phyloP scores from a whole-genome alignment of 2,113 vertebrate species.

The Ailuropoda melanoleuca region DNA sequence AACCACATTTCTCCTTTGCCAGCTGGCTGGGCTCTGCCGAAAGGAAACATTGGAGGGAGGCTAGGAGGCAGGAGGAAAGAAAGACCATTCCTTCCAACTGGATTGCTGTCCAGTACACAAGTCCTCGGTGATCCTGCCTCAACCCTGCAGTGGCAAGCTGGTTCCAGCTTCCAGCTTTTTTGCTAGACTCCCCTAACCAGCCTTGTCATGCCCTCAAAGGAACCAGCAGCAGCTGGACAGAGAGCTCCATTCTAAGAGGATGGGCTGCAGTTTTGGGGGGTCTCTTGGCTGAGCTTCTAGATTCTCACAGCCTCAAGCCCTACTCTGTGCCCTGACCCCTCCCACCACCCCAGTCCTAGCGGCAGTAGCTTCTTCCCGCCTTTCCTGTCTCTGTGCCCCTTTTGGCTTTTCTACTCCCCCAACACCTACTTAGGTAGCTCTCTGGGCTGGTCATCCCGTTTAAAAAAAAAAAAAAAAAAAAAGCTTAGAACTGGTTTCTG shows the following conservation, averaged over 20 bases:
- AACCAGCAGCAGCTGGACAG: neutral
- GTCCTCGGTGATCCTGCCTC: neutral
- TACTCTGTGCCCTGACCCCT: neutral
- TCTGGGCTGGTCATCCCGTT: neutral
- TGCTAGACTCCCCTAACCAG: neutral
- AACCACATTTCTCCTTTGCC: neutral
- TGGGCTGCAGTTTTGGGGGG: neutral
- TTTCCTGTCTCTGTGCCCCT: neutral
- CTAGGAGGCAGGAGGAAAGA: neutral
- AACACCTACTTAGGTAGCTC: neutral
- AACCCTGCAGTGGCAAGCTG: neutral
- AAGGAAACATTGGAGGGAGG: neutral
- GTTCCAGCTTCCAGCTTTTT: neutral
- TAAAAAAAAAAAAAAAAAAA: neutral
- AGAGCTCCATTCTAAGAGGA: neutral
- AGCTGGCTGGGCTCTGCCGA: neutral
- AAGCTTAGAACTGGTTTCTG: neutral
- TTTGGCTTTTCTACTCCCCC: neutral
- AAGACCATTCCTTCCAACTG: neutral
- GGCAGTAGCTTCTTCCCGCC: neutral
- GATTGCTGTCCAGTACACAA: neutral
- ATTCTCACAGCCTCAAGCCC: neutral
- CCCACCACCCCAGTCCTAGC: neutral
- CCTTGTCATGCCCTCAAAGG: neutral
- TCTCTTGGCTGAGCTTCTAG: neutral